Percentiles rank a stretch among this genome's conserved stretches.
These are phyloP conservation scores for Popillia japonica DNA, from an alignment of 1,140 invertebrate species.

Conservation along the genomic window DNA sequence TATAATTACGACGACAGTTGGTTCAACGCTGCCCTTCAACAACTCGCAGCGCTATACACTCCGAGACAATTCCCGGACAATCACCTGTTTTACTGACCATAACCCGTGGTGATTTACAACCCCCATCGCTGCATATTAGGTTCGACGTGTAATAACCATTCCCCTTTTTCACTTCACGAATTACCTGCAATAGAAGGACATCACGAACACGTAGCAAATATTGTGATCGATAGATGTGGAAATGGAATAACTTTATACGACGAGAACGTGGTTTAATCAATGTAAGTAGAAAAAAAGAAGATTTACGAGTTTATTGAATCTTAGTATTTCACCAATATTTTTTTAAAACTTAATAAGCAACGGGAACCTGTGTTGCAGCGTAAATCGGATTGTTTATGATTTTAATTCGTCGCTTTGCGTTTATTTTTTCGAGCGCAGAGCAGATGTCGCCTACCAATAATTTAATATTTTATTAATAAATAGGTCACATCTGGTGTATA, in stretches of 20 bases:
- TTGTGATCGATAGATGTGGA: conserved; percentile 9
- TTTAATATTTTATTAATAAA: conserved; percentile 18
- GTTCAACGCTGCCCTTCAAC: conserved; percentile 36
- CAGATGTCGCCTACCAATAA: conserved; percentile 6
- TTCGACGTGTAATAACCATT: conserved; percentile 23
- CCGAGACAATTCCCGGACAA: conserved; percentile 44
- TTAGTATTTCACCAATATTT: too few species aligned
- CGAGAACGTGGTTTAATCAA: too few species aligned
- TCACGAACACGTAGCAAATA: conserved; percentile 6
- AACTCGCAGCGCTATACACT: too few species aligned
- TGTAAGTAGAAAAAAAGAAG: too few species aligned
- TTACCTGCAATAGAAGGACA: conserved; percentile 31
- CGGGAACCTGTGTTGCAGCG: too few species aligned
- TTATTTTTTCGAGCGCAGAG: neutral
- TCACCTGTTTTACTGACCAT: conserved; percentile 47
- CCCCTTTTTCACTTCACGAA: conserved; percentile 27
- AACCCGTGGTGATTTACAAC: conserved; percentile 44
- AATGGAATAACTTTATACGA: conserved; percentile 15
- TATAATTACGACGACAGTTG: conserved; percentile 43
- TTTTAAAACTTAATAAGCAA: too few species aligned
- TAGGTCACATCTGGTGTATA: conserved; percentile 26
- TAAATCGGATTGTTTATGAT: too few species aligned
- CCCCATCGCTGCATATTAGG: conserved; percentile 34
- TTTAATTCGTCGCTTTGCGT: neutral
- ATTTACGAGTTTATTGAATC: too few species aligned